These are phyloP conservation scores for Ophiodon elongatus DNA, from an alignment of 2,113 vertebrate genomes.

Conservation along the genomic window DNA sequence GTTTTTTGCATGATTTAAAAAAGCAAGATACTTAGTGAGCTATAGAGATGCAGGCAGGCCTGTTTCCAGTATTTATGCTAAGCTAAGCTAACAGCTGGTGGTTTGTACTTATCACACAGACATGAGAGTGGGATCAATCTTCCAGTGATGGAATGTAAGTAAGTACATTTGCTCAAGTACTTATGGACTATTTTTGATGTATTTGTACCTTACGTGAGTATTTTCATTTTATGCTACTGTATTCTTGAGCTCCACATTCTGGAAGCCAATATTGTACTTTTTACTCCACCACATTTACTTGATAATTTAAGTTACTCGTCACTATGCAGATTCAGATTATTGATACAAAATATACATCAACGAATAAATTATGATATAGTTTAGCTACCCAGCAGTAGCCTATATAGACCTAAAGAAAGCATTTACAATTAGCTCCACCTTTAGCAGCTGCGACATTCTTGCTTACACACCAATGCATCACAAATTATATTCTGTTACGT, in stretches of 20 bases:
- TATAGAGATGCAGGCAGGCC: not conserved
- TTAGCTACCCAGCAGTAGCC: not conserved
- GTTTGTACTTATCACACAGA: not conserved
- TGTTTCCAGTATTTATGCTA: not conserved
- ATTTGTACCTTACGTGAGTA: too few relatives aligned
- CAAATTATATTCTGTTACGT: not conserved
- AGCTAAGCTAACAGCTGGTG: not conserved
- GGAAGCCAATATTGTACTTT: too few relatives aligned
- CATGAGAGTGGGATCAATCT: not conserved
- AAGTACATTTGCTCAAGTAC: too few relatives aligned
- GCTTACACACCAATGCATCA: not conserved
- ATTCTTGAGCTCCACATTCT: too few relatives aligned
- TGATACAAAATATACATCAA: too few relatives aligned
- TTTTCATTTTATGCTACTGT: too few relatives aligned
- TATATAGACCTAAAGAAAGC: too few relatives aligned
- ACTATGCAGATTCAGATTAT: too few relatives aligned
- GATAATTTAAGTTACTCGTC: too few relatives aligned
- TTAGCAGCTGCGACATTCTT: not conserved
- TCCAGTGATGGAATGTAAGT: not conserved
- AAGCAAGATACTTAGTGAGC: not conserved
- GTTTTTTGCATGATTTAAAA: not conserved
- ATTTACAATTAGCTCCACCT: not conserved
- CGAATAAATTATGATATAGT: too few relatives aligned
- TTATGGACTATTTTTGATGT: too few relatives aligned
- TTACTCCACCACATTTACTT: too few relatives aligned